phyloP scores from a whole-genome alignment of 2,797 vertebrate genomes.

The Nothura maculosa region DNA sequence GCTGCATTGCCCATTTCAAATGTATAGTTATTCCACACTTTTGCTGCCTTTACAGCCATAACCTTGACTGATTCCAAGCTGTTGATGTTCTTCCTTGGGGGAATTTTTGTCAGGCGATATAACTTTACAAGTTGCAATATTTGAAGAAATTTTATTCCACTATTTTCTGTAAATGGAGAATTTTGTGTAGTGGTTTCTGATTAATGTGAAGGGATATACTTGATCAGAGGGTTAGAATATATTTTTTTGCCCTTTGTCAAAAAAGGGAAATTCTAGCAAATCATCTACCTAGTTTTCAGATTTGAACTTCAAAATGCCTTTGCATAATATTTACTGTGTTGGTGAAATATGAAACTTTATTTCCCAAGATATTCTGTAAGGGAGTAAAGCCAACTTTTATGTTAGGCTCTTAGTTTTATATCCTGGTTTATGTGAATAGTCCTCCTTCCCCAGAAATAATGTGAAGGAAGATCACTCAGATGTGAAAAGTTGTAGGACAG shows the following conservation, averaged over 20 bases:
- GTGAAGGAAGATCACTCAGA: not conserved
- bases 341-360: not conserved
- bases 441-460: not conserved
- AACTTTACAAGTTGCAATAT: not conserved
- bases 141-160: not conserved
- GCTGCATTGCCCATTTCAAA: not conserved
- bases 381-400: not conserved
- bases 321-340: not conserved
- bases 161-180: not conserved
- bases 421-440: not conserved
- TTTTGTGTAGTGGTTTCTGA: not conserved
- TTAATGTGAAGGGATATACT: not conserved
- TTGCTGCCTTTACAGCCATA: not conserved
- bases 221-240: not conserved
- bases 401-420: not conserved
- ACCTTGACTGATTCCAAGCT: not conserved
- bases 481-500: not conserved
- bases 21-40: not conserved
- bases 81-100: not conserved
- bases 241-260: not conserved
- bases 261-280: not conserved
- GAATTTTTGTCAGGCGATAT: not conserved
- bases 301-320: slow-evolving; percentile 12
- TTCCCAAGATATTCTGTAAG: not conserved
- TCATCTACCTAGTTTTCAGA: not conserved